Base-by-base conservation (phyloP, 2,797 vertebrate species). In the Micrastur ruficollis region DNA sequence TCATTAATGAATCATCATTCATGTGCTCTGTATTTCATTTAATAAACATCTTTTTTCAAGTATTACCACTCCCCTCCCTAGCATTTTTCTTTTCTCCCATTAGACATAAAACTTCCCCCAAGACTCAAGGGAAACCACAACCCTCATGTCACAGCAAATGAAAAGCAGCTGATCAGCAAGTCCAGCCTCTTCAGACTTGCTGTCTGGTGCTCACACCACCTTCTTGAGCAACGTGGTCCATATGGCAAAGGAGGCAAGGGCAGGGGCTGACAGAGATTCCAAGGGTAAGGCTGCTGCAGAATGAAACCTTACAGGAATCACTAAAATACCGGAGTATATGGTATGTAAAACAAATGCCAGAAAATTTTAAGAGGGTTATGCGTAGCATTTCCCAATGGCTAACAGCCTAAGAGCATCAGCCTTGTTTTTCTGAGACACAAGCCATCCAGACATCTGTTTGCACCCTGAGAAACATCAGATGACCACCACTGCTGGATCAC, bases 331-430 rank as follows among this genome's bases (percentile, higher is more conserved):
- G 6, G 55, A 76, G 79, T 62, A 93, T 3, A 73, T 16, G 27
- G 58, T 76, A 92, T 68, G 78, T 46, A 76, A 96, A 96, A 79
- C 47, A 92, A 81, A 95, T 87, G 81, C 74, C 94, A 86, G 29
- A 81, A 78, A 66, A 91, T 94, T 89, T 87, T 66, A 88, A 80
- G 56, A 95, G 32, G 29, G 63, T 50, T 90, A 78, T 89, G 73
- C 36, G 73, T 1, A 92, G 83, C 75, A 89, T 71, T 93, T 95
- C 82, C 68, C 91, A 85, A 52, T 63, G 71, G 71, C 76, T 92
- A 95, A 79, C 47, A 95, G 85, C 73, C 85, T 93, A 27, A 83
- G 34, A 90, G 36, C 16, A 1, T 93, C 80, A 81, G 63, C 34
- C 63, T 81, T 53, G 49, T 18, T 92, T 70, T 93, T 81, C 21